phyloP scores from a whole-genome alignment of 2,797 vertebrate genomes.

The Syngnathus acus region DNA sequence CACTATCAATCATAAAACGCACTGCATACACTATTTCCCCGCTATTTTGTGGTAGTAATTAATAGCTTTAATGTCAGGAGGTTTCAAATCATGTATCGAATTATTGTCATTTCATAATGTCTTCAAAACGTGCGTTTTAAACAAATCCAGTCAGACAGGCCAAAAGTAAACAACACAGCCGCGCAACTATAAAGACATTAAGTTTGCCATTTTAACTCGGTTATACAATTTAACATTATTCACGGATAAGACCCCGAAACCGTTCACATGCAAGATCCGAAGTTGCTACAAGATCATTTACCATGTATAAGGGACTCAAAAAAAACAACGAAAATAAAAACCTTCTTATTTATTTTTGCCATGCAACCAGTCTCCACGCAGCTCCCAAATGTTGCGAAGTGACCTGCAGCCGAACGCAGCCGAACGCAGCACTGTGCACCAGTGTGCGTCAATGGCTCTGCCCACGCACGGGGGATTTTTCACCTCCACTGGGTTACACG shows the following conservation, averaged over 20 bases:
- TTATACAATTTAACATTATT: background rate
- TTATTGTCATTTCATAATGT: background rate
- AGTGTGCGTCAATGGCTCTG: conserved; percentile 6
- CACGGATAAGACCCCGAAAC: background rate
- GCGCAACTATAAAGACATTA: background rate
- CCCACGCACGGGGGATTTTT: conserved; percentile 29
- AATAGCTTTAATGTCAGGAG: conserved; percentile 33
- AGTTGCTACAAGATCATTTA: conserved; percentile 7
- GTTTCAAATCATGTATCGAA: conserved; percentile 16
- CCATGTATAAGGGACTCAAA: conserved; percentile 22
- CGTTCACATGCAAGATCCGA: background rate
- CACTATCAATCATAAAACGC: conserved; percentile 18
- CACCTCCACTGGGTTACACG: conserved; percentile 43
- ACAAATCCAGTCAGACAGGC: background rate
- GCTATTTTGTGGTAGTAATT: conserved; percentile 26
- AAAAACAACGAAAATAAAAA: background rate
- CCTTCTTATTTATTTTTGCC: conserved; percentile 36
- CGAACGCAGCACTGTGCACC: conserved; percentile 12
- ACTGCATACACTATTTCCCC: conserved; percentile 14
- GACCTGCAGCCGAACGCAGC: conserved; percentile 38
- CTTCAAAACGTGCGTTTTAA: background rate
- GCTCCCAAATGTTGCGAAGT: conserved; percentile 34
- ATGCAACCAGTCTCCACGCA: conserved; percentile 32
- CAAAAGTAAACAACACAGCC: background rate
- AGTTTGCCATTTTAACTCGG: background rate